Base-by-base conservation (phyloP, 2,113 vertebrate genomes). In the Elephas maximus region DNA sequence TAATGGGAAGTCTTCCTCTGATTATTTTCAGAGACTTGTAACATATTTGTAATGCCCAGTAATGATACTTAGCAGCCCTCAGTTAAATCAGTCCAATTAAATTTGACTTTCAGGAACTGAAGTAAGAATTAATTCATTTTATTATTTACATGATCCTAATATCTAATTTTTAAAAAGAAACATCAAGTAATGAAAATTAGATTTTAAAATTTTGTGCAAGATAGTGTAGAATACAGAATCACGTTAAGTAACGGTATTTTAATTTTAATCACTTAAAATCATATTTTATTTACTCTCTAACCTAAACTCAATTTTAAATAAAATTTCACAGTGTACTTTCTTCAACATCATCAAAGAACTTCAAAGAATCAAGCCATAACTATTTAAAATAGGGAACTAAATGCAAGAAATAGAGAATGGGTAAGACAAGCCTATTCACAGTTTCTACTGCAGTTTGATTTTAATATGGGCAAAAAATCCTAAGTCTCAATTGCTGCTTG, bases 51-150 rank as follows among this genome's bases (percentile, higher is more conserved):
- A 95, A 76, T n/a, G 83, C 33, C 45, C 80, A 78, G 8, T 76
- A 97, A 97, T 78, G 96, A 0, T 48, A 97, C 83, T 90, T 44
- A 93, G 17, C 15, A 93, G 37, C 48, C 97, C 53, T 48, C 97
- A 88, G 93, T 96, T 97, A 97, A 92, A 26, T 79, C 53, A 95
- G 94, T 91, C 60, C 96, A 93, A 96, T 93, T 97, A 96, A 96
- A 96, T 94, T 89, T 30, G 71, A 7, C 81, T 94, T 96, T 95
- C 86, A 94, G 57, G 85, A 96, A 97, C 0, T 97, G 78, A 11
- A 11, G 67, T 14, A 96, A 97, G 93, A 85, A 65, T 6, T 57
- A 82, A 77, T 77, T 69, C 62, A 3, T 84, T 84, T 90, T 76
- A 0, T 65, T 91, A 85, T 85, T 26, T 80, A 62, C 14, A 0